Percentiles rank a stretch among this genome's conserved stretches.
Evolutionary conservation across 2,888 invertebrate species (phyloP).

Genomic region (Ormyrus rosae): DNA sequence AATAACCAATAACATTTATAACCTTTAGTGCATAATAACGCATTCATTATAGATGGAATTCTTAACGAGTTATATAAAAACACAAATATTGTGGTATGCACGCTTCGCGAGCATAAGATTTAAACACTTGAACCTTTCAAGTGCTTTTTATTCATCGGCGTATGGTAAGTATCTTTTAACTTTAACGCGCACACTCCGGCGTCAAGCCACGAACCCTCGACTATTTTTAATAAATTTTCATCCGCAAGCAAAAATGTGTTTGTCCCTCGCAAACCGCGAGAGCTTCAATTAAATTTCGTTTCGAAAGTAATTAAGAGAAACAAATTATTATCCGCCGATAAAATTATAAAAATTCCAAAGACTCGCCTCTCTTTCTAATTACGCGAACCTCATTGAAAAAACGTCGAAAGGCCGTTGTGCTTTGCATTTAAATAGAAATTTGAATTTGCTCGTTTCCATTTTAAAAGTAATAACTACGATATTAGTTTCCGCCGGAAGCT

Average conservation of each 20-base stretch:
- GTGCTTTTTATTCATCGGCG: conserved; percentile 48
- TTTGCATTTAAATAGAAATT: conserved; percentile 29
- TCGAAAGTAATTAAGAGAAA: neutral
- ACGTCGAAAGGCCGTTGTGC: conserved; percentile 3
- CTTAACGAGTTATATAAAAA: conserved; percentile 30
- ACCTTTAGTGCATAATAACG: too few relatives aligned
- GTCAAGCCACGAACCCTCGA: conserved; percentile 12
- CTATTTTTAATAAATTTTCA: conserved; percentile 38
- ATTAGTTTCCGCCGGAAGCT: conserved; percentile 12
- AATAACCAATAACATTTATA: too few relatives aligned
- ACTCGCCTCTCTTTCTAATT: neutral
- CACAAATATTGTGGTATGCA: conserved; percentile 45
- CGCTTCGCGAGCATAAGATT: conserved; percentile 10
- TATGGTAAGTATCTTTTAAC: conserved; percentile 52
- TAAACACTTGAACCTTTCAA: conserved; percentile 36
- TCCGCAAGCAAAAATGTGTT: conserved; percentile 21
- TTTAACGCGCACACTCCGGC: neutral
- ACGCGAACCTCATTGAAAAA: conserved; percentile 1
- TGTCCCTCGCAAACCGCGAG: conserved; percentile 8
- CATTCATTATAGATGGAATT: neutral
- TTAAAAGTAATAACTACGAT: conserved; percentile 22
- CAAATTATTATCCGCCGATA: neutral
- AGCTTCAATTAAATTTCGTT: conserved; percentile 23
- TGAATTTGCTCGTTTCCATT: conserved; percentile 23
- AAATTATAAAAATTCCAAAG: neutral